Conservation (phyloP, 1,140 invertebrate genomes). For the Listronotus bonariensis region DNA sequence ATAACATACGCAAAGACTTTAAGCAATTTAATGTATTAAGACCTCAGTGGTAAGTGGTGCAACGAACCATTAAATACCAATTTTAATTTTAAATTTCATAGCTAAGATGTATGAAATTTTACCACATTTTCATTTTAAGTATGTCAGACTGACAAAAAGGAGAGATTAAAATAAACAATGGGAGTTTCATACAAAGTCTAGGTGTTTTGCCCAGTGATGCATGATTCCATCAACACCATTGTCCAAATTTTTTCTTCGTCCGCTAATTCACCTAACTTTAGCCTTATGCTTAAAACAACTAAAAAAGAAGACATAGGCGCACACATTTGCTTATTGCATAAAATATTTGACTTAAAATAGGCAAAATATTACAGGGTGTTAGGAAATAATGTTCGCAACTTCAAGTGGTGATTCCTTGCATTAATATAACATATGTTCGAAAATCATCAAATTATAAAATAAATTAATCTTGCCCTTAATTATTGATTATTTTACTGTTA, state of each 20-base stretch:
- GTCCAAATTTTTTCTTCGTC: constrained; percentile 19
- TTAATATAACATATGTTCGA: no score
- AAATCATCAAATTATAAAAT: no score
- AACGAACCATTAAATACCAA: constrained; percentile 13
- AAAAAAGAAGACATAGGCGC: no score
- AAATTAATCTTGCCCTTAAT: no score
- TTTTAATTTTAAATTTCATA: constrained; percentile 27
- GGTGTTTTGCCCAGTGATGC: constrained; percentile 26
- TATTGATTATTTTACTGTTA: no score
- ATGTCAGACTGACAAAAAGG: constrained; percentile 23
- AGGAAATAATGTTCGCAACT: no score
- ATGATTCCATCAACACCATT: constrained; percentile 33
- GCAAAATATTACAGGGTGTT: no score
- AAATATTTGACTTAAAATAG: no score
- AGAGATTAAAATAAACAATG: constrained; percentile 10
- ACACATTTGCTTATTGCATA: no score
- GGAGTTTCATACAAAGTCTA: constrained; percentile 8
- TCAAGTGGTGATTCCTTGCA: no score
- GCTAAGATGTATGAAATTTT: constrained; percentile 19
- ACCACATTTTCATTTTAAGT: constrained; percentile 16
- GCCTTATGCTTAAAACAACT: not conserved
- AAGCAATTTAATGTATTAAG: not conserved
- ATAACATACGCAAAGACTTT: no score
- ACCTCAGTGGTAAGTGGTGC: not conserved
- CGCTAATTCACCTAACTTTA: constrained; percentile 10